phyloP scores from a whole-genome alignment of 2,797 vertebrate genomes.

The Alcedo atthis region DNA sequence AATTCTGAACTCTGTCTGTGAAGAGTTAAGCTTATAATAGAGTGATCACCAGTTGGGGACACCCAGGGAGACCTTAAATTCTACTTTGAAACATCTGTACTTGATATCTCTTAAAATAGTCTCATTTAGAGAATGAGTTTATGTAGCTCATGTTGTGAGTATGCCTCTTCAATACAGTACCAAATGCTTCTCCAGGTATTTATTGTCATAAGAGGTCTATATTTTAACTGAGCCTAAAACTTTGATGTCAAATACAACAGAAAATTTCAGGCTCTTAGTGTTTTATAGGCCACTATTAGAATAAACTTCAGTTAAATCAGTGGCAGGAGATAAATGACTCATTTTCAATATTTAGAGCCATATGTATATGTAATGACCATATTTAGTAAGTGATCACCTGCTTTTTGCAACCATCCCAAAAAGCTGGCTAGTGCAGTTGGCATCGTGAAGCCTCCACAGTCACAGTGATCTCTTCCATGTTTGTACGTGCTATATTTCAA shows the following conservation, averaged over 20 bases:
- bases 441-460: background rate
- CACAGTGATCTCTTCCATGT: background rate
- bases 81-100: slow-evolving; percentile 84
- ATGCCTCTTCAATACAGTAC: slow-evolving; percentile 76
- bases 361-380: background rate
- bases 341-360: background rate
- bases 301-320: slow-evolving; percentile 16
- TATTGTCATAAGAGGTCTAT: slow-evolving; percentile 64
- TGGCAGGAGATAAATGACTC: background rate
- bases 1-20: slow-evolving; percentile 81
- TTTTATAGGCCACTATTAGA: background rate
- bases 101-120: slow-evolving; percentile 82
- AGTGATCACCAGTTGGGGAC: slow-evolving; percentile 80
- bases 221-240: slow-evolving; percentile 60
- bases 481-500: background rate
- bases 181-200: slow-evolving; percentile 78
- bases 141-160: slow-evolving; percentile 83
- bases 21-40: slow-evolving; percentile 79
- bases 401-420: background rate
- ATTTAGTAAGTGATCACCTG: background rate
- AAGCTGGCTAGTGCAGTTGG: background rate
- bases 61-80: slow-evolving; percentile 85
- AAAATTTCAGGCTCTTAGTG: background rate
- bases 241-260: background rate
- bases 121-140: slow-evolving; percentile 86